Conservation (phyloP, 2,797 vertebrate genomes). For the Poecile montanus region DNA sequence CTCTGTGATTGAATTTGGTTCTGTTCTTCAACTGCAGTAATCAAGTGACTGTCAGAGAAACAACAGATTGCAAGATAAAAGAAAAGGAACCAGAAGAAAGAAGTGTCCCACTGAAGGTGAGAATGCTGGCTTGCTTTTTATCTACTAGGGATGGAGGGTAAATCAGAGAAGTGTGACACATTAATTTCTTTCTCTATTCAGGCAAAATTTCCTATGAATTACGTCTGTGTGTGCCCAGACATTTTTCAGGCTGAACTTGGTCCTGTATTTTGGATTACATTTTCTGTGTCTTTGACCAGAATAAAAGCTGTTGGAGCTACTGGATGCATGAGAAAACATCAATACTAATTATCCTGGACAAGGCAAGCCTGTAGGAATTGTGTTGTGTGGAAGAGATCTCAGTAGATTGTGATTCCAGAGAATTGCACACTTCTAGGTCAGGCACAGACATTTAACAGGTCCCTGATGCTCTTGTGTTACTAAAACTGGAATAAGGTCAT, state of each 20-base stretch:
- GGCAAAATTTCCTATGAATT: not conserved
- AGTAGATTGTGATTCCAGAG: not conserved
- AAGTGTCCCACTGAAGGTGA: conserved; percentile 26
- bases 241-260: not conserved
- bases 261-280: not conserved
- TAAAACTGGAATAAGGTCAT: not conserved
- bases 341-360: not conserved
- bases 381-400: not conserved
- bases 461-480: not conserved
- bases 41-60: not conserved
- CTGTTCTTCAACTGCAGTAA: conserved; percentile 23
- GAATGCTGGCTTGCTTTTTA: not conserved
- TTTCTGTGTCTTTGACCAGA: not conserved
- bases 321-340: not conserved
- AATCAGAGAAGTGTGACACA: not conserved
- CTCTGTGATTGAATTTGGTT: not conserved
- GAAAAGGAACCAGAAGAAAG: conserved; percentile 9
- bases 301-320: not conserved
- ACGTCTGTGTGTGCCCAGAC: rapidly evolving
- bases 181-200: not conserved
- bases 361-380: not conserved
- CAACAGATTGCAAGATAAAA: not conserved
- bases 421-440: not conserved
- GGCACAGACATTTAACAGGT: not conserved
- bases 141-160: not conserved